A percentile compares a stretch with the other conserved stretches of the same genome.
These are phyloP conservation scores for Cantharis rustica DNA, from an alignment of 2,888 invertebrate genomes.

Conservation along the genomic window DNA sequence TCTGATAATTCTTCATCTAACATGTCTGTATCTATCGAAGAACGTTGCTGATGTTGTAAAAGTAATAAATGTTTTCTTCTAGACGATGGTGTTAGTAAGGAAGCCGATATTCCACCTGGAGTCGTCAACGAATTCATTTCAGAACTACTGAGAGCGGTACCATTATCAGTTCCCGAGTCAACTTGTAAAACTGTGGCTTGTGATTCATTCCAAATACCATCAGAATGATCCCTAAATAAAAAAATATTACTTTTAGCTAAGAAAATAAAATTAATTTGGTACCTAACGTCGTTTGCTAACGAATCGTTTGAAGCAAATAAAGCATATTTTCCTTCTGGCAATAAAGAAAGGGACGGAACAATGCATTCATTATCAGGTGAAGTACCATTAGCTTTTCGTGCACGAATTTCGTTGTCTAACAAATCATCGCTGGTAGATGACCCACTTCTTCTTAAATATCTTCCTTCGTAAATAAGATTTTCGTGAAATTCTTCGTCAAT, in stretches of 20 bases:
- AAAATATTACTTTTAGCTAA: neutral
- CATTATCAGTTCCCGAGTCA: constrained; percentile 71
- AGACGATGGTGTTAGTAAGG: constrained; percentile 77
- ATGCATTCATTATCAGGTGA: constrained; percentile 59
- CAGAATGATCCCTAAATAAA: constrained; percentile 74
- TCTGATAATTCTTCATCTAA: constrained; percentile 74
- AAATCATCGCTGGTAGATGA: constrained; percentile 51
- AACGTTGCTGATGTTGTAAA: constrained; percentile 83
- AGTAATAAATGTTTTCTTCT: constrained; percentile 76
- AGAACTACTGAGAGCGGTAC: constrained; percentile 61
- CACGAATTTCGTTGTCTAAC: constrained; percentile 27
- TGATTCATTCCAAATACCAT: constrained; percentile 88
- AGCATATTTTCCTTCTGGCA: constrained; percentile 62
- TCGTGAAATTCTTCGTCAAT: constrained; percentile 80
- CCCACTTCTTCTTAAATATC: constrained; percentile 69
- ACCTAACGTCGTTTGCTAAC: constrained; percentile 73
- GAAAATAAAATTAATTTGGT: constrained; percentile 1
- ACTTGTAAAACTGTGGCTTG: constrained; percentile 82
- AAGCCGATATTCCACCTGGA: constrained; percentile 62
- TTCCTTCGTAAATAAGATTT: constrained; percentile 75
- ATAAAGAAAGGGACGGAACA: constrained; percentile 53
- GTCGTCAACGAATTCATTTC: constrained; percentile 57
- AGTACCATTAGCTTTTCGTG: constrained; percentile 43
- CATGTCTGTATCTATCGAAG: constrained; percentile 84
- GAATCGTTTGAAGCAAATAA: constrained; percentile 85